Conservation (phyloP, 2,113 vertebrate genomes). For the Sapayoa aenigma region DNA sequence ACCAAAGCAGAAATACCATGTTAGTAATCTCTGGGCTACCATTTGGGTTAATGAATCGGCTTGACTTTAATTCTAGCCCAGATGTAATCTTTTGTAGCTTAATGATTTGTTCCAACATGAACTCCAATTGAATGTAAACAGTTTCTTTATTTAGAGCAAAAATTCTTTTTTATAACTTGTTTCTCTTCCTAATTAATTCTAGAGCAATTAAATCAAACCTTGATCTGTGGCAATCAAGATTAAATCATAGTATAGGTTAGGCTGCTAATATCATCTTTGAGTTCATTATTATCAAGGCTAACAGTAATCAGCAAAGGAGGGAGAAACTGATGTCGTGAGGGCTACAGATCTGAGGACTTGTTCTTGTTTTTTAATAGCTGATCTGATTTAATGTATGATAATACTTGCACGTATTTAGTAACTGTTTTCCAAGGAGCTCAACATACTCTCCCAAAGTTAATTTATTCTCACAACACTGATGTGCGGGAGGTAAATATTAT, state of each 20-base stretch:
- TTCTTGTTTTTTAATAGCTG: slow-evolving; percentile 65
- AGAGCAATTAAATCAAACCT: slow-evolving; percentile 69
- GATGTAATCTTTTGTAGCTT: slow-evolving; percentile 72
- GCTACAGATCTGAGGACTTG: slow-evolving; percentile 57
- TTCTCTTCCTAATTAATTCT: slow-evolving; percentile 75
- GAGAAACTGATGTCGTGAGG: slow-evolving; percentile 53
- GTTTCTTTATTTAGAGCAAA: slow-evolving; percentile 64
- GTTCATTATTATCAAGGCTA: slow-evolving; percentile 71
- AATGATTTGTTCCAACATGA: slow-evolving; percentile 70
- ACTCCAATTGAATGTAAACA: slow-evolving; percentile 64
- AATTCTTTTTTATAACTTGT: slow-evolving; percentile 67
- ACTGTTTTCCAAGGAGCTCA: slow-evolving; percentile 53
- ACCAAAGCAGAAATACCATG: slow-evolving; percentile 47
- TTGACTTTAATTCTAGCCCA: slow-evolving; percentile 75
- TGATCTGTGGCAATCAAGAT: slow-evolving; percentile 68
- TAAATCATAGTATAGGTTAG: slow-evolving; percentile 57
- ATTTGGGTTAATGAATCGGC: slow-evolving; percentile 72
- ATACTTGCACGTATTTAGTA: slow-evolving; percentile 67
- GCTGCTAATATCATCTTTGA: slow-evolving; percentile 61
- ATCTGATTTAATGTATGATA: slow-evolving; percentile 69
- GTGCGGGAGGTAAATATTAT: slow-evolving; percentile 57
- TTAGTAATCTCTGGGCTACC: slow-evolving; percentile 65
- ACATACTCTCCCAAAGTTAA: slow-evolving; percentile 46
- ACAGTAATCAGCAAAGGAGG: slow-evolving; percentile 66
- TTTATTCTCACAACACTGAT: slow-evolving; percentile 59